phyloP scores from a whole-genome alignment of 2,888 invertebrate genomes.

The Caenorhabditis sp. region DNA sequence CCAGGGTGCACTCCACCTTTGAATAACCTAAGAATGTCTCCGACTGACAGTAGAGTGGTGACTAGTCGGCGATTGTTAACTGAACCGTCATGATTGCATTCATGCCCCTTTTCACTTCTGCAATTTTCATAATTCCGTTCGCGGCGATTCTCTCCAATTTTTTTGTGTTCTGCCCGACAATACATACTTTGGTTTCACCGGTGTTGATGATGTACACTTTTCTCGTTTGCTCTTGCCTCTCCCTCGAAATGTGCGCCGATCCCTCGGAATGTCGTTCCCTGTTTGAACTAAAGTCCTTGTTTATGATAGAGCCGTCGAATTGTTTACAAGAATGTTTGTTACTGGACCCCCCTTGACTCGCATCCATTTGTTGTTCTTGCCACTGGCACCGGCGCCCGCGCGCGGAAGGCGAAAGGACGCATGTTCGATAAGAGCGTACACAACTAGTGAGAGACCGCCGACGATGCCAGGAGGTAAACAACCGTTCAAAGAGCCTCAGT shows the following conservation, averaged over 20 bases:
- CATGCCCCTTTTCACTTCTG: too few species aligned
- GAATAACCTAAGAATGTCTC: too few species aligned
- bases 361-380: slow-evolving; percentile 32
- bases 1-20: too few species aligned
- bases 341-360: slow-evolving; percentile 11
- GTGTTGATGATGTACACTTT: not conserved
- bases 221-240: not conserved
- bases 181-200: too few species aligned
- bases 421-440: slow-evolving; percentile 54
- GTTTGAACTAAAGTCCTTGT: slow-evolving; percentile 37
- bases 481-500: slow-evolving; percentile 54
- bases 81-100: too few species aligned
- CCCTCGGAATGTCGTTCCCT: slow-evolving; percentile 23
- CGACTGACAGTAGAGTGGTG: too few species aligned
- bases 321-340: slow-evolving; percentile 42
- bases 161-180: too few species aligned
- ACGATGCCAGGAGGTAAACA: slow-evolving; percentile 44
- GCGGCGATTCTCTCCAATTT: too few species aligned
- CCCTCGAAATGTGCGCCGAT: not conserved
- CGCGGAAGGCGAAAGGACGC: slow-evolving; percentile 34
- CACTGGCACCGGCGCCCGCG: slow-evolving; percentile 53
- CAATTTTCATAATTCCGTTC: too few species aligned
- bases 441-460: slow-evolving; percentile 32
- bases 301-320: slow-evolving; percentile 30
- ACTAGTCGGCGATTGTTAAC: too few species aligned